Evolutionary conservation across 2,113 vertebrate genomes (phyloP).

Genomic region (Falcunculus frontatus): DNA sequence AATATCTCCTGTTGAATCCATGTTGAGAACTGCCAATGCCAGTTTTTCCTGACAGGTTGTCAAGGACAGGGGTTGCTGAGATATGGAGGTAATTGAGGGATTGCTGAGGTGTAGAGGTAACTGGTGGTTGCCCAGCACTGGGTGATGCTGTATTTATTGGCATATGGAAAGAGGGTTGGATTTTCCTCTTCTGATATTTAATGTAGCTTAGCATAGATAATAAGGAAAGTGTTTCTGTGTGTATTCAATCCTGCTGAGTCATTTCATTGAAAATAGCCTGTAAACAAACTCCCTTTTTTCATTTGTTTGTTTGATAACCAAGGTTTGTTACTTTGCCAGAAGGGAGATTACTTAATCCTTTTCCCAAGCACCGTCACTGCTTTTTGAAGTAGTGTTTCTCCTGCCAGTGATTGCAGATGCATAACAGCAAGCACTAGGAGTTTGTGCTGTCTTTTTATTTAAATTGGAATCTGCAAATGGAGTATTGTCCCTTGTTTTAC

Average conservation of each 20-base stretch:
- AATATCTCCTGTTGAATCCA: background rate
- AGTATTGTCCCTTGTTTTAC: background rate
- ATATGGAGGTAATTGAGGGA: background rate
- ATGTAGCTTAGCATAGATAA: background rate
- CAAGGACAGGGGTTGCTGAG: background rate
- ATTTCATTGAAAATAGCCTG: background rate
- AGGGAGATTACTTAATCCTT: background rate
- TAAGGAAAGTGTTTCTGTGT: background rate
- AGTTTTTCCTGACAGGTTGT: background rate
- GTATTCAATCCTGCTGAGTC: background rate
- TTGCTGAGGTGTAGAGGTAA: background rate
- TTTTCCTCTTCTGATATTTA: background rate
- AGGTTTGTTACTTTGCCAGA: background rate
- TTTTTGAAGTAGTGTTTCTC: background rate
- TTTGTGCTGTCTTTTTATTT: background rate
- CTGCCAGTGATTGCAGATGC: background rate
- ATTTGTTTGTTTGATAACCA: background rate
- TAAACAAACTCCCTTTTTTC: background rate
- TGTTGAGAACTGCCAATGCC: background rate
- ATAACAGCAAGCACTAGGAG: background rate
- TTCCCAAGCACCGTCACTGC: background rate
- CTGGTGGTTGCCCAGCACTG: background rate
- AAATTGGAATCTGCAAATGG: background rate
- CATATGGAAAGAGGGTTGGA: background rate
- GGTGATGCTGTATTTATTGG: background rate